phyloP scores from a whole-genome alignment of 2,888 invertebrate genomes.

The Neocrepidodera transversa region DNA sequence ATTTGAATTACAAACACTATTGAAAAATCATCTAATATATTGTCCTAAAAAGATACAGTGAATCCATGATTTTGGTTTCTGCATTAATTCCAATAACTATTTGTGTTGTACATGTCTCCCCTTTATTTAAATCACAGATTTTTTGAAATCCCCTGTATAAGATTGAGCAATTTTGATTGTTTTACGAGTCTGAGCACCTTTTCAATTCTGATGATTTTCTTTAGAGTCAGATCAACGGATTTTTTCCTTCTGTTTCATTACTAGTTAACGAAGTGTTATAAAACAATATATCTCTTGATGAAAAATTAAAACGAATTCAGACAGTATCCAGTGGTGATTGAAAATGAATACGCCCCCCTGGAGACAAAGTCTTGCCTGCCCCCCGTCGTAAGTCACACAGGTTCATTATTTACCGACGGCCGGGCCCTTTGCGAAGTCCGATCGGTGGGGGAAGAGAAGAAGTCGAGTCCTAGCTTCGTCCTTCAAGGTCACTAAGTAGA shows the following conservation, averaged over 20 bases:
- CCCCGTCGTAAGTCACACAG: constrained; percentile 59
- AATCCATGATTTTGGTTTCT: too few relatives aligned
- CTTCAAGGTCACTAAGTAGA: constrained; percentile 48
- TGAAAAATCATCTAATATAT: too few relatives aligned
- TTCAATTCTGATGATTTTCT: too few relatives aligned
- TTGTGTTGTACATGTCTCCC: too few relatives aligned
- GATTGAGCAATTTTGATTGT: too few relatives aligned
- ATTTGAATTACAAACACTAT: too few relatives aligned
- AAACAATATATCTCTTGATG: constrained; percentile 59
- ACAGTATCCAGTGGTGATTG: constrained; percentile 61
- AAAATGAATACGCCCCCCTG: constrained; percentile 60
- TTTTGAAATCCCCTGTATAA: too few relatives aligned
- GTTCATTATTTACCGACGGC: constrained; percentile 58
- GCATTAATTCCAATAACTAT: too few relatives aligned
- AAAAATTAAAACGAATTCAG: constrained; percentile 59
- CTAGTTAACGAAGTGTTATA: constrained; percentile 52
- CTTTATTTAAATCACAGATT: too few relatives aligned
- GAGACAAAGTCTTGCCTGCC: constrained; percentile 55
- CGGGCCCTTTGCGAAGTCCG: constrained; percentile 55
- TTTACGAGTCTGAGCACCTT: too few relatives aligned
- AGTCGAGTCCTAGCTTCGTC: constrained; percentile 37
- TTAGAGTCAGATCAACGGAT: constrained; percentile 7
- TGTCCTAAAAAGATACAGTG: too few relatives aligned
- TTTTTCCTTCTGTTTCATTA: constrained; percentile 15
- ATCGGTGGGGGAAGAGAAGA: constrained; percentile 38